These are phyloP conservation scores for Habropoda laboriosa DNA, from an alignment of 1,140 invertebrate species.

Conservation along the genomic window DNA sequence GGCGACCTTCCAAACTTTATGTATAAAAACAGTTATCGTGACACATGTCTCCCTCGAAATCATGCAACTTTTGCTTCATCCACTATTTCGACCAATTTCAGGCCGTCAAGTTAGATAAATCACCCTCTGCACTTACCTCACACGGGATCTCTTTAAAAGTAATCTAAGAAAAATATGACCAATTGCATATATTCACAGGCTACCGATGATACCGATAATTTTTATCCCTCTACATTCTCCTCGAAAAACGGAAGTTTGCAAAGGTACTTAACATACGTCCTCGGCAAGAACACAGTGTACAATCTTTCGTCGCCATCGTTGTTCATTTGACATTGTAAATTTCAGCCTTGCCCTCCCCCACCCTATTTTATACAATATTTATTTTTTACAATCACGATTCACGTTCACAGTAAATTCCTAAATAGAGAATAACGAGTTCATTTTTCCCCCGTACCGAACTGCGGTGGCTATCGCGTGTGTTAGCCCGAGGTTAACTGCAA, in stretches of 20 bases:
- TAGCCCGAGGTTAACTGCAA: conserved; percentile 23
- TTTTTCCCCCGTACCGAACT: background rate
- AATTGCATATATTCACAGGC: background rate
- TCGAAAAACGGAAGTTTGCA: background rate
- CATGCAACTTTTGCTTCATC: no score
- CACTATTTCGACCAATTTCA: no score
- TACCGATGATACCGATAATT: background rate
- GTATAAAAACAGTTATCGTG: no score
- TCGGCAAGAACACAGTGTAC: no score
- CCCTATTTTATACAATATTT: background rate
- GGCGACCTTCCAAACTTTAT: no score
- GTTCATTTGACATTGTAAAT: conserved; percentile 5
- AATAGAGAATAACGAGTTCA: conserved; percentile 28
- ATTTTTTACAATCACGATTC: background rate
- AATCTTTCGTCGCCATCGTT: background rate
- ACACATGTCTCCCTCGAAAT: no score
- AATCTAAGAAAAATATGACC: no score
- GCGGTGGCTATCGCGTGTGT: conserved; percentile 1
- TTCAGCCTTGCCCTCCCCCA: background rate
- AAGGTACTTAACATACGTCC: background rate
- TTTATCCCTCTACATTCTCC: background rate
- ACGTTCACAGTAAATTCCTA: background rate
- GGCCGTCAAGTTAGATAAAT: no score
- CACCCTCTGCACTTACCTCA: no score
- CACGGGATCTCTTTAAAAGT: no score